Evolutionary conservation across 2,113 vertebrate genomes (phyloP).

Genomic region (Paradoxurus hermaphroditus): DNA sequence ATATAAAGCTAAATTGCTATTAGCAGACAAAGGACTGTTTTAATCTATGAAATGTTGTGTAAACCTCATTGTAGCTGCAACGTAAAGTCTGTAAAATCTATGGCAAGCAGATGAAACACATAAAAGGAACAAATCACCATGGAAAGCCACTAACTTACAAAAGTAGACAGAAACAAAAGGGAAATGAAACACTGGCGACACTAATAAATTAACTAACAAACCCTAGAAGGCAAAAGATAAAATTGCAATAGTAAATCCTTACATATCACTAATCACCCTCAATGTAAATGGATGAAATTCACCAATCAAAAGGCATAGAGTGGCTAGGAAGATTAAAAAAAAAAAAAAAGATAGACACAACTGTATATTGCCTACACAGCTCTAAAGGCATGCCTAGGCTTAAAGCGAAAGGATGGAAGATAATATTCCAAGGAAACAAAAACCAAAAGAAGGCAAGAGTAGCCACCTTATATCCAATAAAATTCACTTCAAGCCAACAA

Average conservation of each 20-base stretch:
- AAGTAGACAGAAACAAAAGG: background rate
- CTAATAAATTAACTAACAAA: background rate
- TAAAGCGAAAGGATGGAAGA: background rate
- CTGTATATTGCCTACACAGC: background rate
- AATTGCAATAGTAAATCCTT: background rate
- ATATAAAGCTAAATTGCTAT: background rate
- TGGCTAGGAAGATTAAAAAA: background rate
- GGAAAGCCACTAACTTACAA: background rate
- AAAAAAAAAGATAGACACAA: background rate
- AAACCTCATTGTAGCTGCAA: background rate
- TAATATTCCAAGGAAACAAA: background rate
- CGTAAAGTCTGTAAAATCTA: background rate
- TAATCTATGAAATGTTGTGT: background rate
- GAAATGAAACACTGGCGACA: background rate
- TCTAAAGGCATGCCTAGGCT: background rate
- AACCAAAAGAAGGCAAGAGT: background rate
- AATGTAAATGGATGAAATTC: background rate
- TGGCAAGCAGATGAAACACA: background rate
- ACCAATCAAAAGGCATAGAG: background rate
- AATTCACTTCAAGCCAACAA: background rate
- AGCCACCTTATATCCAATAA: background rate
- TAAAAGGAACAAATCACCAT: background rate
- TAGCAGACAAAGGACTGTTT: background rate
- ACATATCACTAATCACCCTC: background rate
- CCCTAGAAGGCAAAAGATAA: background rate